phyloP scores from a whole-genome alignment of 1,140 invertebrate species.

The Trichonephila clavata region DNA sequence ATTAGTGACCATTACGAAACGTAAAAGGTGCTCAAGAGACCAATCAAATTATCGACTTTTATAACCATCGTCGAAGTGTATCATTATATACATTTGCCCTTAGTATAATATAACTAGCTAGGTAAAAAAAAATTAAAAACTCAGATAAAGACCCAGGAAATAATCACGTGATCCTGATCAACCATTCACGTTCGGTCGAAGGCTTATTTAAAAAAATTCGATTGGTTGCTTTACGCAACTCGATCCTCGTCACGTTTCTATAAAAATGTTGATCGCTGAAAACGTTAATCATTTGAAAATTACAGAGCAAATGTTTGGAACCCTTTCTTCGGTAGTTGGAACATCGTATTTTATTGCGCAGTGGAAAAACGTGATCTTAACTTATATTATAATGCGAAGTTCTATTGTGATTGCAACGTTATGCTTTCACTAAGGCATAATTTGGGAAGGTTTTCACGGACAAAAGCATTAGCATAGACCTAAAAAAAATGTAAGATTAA shows the following conservation, averaged over 20 bases:
- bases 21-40: background rate
- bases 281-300: conserved; percentile 63
- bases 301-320: conserved; percentile 35
- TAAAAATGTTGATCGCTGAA: background rate
- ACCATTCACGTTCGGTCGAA: background rate
- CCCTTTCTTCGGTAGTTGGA: conserved; percentile 1
- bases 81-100: conserved; percentile 4
- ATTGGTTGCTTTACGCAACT: conserved; percentile 30
- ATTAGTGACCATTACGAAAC: conserved; percentile 45
- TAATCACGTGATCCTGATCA: conserved; percentile 34
- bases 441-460: background rate
- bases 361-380: conserved; percentile 38
- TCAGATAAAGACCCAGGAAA: background rate
- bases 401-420: background rate
- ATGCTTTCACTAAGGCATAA: background rate
- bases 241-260: conserved; percentile 31
- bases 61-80: conserved; percentile 13
- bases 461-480: background rate
- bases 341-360: conserved; percentile 27
- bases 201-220: background rate
- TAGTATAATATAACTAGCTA: background rate
- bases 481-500: background rate
- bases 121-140: background rate
- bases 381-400: conserved; percentile 1
- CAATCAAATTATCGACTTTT: conserved; percentile 48